Conservation (phyloP, 2,888 invertebrate genomes). For the Epirrita christyi region DNA sequence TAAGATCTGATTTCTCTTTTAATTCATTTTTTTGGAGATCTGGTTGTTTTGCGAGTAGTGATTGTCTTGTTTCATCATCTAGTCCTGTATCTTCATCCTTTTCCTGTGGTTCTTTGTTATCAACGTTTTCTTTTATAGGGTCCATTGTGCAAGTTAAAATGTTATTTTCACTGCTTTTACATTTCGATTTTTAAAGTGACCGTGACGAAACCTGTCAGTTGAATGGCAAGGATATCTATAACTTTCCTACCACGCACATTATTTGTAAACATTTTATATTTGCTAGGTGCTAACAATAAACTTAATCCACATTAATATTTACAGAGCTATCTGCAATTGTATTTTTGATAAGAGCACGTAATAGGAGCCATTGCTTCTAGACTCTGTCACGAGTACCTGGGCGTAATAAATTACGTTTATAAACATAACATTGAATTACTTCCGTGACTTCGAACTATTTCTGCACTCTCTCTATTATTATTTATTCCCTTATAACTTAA, state of each 20-base stretch:
- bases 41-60: constrained; percentile 55
- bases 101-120: constrained; percentile 21
- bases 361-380: constrained; percentile 26
- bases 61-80: constrained; percentile 48
- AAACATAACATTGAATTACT: constrained; percentile 15
- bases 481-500: too few species aligned
- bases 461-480: neutral
- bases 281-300: constrained; percentile 42
- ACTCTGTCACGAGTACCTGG: neutral
- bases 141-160: constrained; percentile 13
- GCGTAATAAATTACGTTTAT: neutral
- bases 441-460: constrained; percentile 10
- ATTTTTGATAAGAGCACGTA: constrained; percentile 50
- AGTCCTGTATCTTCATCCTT: constrained; percentile 35
- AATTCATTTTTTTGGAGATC: constrained; percentile 18
- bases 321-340: constrained; percentile 44
- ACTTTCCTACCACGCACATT: constrained; percentile 32
- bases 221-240: constrained; percentile 40
- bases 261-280: constrained; percentile 37
- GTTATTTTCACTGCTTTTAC: neutral
- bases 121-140: constrained; percentile 17
- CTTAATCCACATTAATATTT: constrained; percentile 60
- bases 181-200: neutral
- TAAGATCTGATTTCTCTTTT: constrained; percentile 35
- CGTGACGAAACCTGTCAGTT: constrained; percentile 27